These are phyloP conservation scores for Danio tinwini DNA, from an alignment of 2,797 vertebrate species.

Conservation along the genomic window DNA sequence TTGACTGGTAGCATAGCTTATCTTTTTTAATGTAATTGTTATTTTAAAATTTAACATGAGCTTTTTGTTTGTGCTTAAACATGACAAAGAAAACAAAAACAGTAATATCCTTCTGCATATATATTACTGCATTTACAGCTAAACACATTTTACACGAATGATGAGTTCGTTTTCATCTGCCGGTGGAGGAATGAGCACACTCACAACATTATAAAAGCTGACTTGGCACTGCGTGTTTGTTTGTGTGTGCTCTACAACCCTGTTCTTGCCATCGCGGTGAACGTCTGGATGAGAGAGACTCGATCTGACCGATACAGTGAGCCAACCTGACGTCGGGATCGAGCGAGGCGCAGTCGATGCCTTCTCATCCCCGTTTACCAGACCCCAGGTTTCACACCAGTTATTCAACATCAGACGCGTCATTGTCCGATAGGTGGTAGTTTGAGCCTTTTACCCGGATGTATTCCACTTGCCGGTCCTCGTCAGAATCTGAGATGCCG, in stretches of 20 bases:
- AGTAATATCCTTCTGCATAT: constrained; percentile 19
- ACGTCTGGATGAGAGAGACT: constrained; percentile 57
- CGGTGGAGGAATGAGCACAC: constrained; percentile 31
- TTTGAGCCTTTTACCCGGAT: constrained; percentile 99
- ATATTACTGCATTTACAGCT: constrained; percentile 39
- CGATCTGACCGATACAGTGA: constrained; percentile 70
- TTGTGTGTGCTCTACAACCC: constrained; percentile 49
- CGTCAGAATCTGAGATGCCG: constrained; percentile 90
- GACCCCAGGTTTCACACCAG: constrained; percentile 36
- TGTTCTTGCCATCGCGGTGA: constrained; percentile 43
- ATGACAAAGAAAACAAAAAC: not conserved
- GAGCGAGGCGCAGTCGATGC: constrained; percentile 72
- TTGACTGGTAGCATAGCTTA: constrained; percentile 30
- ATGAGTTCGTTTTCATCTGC: constrained; percentile 34
- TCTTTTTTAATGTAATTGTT: constrained; percentile 7
- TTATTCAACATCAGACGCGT: constrained; percentile 96
- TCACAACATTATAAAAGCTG: constrained; percentile 44
- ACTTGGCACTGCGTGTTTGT: constrained; percentile 43
- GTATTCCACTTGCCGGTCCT: constrained; percentile 96
- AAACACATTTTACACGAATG: constrained; percentile 35
- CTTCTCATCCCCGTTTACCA: constrained; percentile 67
- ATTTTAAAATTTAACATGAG: constrained; percentile 13
- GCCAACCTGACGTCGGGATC: constrained; percentile 79
- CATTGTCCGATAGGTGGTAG: constrained; percentile 99
- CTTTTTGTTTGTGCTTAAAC: constrained; percentile 21